Evolutionary conservation across 2,113 vertebrate genomes (phyloP).

Genomic region (Gallinago paraguaiae): DNA sequence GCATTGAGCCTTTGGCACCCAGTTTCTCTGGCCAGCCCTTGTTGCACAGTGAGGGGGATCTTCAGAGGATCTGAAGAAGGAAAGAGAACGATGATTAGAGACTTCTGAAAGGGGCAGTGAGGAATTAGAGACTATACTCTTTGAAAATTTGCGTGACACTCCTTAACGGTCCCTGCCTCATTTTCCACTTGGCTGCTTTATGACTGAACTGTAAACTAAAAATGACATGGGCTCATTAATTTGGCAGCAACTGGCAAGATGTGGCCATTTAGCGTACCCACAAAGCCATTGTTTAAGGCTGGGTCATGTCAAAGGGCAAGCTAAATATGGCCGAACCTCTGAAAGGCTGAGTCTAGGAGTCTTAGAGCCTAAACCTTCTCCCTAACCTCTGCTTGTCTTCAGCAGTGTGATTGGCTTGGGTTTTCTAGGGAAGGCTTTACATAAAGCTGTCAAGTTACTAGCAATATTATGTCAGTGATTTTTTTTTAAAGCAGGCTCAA

Average conservation of each 20-base stretch:
- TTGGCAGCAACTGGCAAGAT: constrained; percentile 83
- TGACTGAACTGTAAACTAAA: constrained; percentile 83
- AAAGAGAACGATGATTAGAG: constrained; percentile 61
- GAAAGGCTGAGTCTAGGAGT: constrained; percentile 70
- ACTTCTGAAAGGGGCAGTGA: constrained; percentile 62
- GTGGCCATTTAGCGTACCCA: constrained; percentile 80
- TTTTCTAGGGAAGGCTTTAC: constrained; percentile 64
- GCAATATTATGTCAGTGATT: constrained; percentile 73
- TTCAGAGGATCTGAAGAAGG: constrained; percentile 54
- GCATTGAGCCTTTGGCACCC: not conserved
- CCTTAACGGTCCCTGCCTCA: constrained; percentile 73
- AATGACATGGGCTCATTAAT: constrained; percentile 89
- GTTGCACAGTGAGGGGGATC: constrained; percentile 16
- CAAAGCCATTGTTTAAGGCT: constrained; percentile 82
- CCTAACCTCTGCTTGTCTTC: constrained; percentile 64
- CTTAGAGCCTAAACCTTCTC: constrained; percentile 69
- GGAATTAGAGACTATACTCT: constrained; percentile 69
- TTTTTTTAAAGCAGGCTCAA: constrained; percentile 63
- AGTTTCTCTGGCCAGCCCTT: constrained; percentile 12
- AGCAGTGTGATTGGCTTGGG: constrained; percentile 56
- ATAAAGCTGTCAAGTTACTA: constrained; percentile 72
- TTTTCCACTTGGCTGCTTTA: constrained; percentile 86
- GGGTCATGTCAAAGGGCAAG: constrained; percentile 85
- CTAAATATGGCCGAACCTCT: constrained; percentile 76
- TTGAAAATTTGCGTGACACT: constrained; percentile 71